These are phyloP conservation scores for Agrotis segetum DNA, from an alignment of 2,888 invertebrate species.

Conservation along the genomic window DNA sequence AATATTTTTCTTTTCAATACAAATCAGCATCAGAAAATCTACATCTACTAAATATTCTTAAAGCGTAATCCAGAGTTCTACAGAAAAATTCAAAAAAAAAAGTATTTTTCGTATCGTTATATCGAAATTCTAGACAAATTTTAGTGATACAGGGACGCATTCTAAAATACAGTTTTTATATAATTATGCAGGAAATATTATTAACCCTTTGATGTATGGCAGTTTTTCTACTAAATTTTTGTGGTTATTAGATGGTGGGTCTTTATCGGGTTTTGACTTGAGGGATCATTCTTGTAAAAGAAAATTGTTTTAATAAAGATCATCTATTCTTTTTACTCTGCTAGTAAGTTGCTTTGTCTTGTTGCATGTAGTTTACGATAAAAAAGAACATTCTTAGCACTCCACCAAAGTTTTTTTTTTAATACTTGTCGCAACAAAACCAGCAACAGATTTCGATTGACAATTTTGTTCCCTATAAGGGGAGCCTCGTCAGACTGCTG, in stretches of 20 bases:
- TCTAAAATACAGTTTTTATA: constrained; percentile 36
- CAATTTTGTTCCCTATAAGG: too few relatives aligned
- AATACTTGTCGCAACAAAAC: too few relatives aligned
- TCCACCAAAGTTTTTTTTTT: background rate
- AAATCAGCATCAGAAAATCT: constrained; percentile 48
- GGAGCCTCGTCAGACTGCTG: too few relatives aligned
- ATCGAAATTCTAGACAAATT: constrained; percentile 26
- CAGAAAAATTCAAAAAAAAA: constrained; percentile 17
- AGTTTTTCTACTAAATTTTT: constrained; percentile 5
- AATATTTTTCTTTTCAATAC: constrained; percentile 54
- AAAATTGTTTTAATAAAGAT: background rate
- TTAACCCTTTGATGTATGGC: constrained; percentile 19
- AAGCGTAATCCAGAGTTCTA: constrained; percentile 18
- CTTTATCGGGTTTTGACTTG: constrained; percentile 21
- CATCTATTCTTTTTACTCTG: background rate
- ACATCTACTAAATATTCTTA: constrained; percentile 48
- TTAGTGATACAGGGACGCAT: constrained; percentile 30
- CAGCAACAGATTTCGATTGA: too few relatives aligned
- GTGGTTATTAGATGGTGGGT: constrained; percentile 1
- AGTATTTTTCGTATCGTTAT: constrained; percentile 18
- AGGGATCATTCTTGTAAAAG: constrained; percentile 22
- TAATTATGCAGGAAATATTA: constrained; percentile 31
- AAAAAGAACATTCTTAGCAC: background rate
- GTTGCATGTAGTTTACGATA: background rate
- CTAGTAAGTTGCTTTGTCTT: background rate